Evolutionary conservation across 1,140 invertebrate species (phyloP), one percentile per base, ranked within the genome.

Genomic region (Lepidotrigona ventralis): DNA sequence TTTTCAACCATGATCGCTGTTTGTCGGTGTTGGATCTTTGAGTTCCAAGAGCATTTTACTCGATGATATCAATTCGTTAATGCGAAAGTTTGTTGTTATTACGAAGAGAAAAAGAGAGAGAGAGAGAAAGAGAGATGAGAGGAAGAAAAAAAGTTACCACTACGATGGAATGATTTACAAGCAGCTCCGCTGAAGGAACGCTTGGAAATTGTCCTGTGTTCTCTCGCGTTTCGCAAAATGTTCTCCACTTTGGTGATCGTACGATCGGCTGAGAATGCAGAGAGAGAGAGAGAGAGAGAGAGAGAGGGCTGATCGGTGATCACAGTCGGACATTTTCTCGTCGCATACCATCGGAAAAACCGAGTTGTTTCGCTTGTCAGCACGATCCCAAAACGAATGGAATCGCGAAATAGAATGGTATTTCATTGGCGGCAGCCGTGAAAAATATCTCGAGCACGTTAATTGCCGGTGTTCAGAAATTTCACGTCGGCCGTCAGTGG

Each of bases 181-280:
- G 73, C 73, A 46, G 46, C 33, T 76, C 66, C 68, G 33, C 72
- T n/a, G 53, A 21, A 56, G 72, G 63, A 76, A 64, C 72, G 58
- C 72, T 76, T 76, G 72, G 19, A 81, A 75, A 81, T 81, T 68
- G 72, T 68, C 79, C 29, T 53, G 51, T 68, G 66, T 81, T 72
- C 72, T 39, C 3, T 19, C 60, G 73, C 60, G 60, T 46, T 75
- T 26, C 63, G 8, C 8, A 56, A 81, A 56, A 76, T 76, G 80
- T 53, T 81, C 46, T 29, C n/a, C 39, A 26, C 63, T 51, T 69
- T 29, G 21, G 5, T 21, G 69, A 53, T 15, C 9, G 15, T 19
- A 2, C 8, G 33, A 1, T 4, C 14, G 29, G 0, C 1, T 11
- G 21, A 17, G 1, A 29, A 29, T 0, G 23, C 11, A 23, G 12